Conservation (phyloP, 2,113 vertebrate genomes). For the Oreotrochilus melanogaster region DNA sequence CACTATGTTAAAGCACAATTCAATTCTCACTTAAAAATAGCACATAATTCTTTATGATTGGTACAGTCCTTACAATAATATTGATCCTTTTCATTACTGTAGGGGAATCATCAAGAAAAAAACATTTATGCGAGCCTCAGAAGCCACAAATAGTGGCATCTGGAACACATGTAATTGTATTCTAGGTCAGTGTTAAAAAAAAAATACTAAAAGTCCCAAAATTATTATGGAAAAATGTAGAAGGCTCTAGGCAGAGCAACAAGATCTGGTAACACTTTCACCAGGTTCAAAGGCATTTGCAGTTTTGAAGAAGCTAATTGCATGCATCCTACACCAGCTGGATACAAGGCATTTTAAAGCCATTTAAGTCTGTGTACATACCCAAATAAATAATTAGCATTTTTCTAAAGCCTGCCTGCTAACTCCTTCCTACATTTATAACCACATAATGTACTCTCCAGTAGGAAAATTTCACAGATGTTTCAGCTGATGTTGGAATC, state of each 20-base stretch:
- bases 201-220: not conserved
- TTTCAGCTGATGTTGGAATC: constrained; percentile 28
- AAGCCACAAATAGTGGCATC: constrained; percentile 74
- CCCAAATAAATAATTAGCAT: constrained; percentile 71
- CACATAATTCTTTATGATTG: constrained; percentile 77
- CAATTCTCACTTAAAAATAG: constrained; percentile 83
- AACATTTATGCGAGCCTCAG: constrained; percentile 67
- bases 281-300: constrained; percentile 53
- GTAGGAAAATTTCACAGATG: constrained; percentile 48
- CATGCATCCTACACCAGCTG: constrained; percentile 54
- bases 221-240: not conserved
- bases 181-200: constrained; percentile 43
- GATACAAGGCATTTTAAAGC: constrained; percentile 58
- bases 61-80: constrained; percentile 74
- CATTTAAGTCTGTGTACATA: constrained; percentile 59
- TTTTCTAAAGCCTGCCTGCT: constrained; percentile 59
- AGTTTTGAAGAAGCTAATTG: constrained; percentile 58
- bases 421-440: constrained; percentile 21
- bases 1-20: constrained; percentile 77
- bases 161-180: constrained; percentile 64
- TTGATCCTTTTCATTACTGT: constrained; percentile 79
- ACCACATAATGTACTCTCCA: not conserved
- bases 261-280: constrained; percentile 18
- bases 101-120: constrained; percentile 71
- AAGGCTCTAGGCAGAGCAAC: not conserved